Percentiles rank a stretch among this genome's conserved stretches.
phyloP scores from a whole-genome alignment of 1,140 invertebrate species.

The Heterodera carotae region DNA sequence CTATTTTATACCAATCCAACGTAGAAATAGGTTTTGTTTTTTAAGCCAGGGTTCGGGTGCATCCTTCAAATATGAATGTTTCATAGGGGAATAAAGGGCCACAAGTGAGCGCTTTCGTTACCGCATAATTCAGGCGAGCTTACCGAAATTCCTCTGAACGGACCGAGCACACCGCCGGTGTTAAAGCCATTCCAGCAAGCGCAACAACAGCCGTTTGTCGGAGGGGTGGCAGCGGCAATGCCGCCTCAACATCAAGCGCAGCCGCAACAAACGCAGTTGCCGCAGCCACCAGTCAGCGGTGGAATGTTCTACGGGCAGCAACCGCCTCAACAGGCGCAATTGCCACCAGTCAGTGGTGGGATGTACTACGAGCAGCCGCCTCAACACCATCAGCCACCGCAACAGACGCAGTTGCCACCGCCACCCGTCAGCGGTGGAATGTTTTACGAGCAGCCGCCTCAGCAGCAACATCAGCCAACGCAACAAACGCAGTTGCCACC shows the following conservation, averaged over 20 bases:
- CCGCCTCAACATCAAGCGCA: too few species aligned
- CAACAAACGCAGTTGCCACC: background rate
- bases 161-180: slow-evolving; percentile 5
- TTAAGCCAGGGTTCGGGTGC: too few species aligned
- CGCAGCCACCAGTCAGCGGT: background rate
- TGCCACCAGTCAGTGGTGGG: background rate
- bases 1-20: too few species aligned
- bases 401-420: slow-evolving; percentile 1
- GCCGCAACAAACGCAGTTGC: slow-evolving; percentile 20
- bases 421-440: background rate
- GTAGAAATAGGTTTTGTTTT: too few species aligned
- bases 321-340: background rate
- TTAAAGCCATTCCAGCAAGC: slow-evolving; percentile 33
- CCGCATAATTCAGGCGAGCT: slow-evolving; percentile 7
- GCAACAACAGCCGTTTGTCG: background rate
- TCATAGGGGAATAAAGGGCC: too few species aligned
- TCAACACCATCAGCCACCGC: background rate
- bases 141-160: background rate
- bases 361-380: background rate
- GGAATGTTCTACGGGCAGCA: background rate
- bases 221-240: background rate
- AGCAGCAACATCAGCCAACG: background rate
- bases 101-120: background rate
- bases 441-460: background rate
- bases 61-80: too few species aligned